Evolutionary conservation across 2,888 invertebrate genomes (phyloP).

Genomic region (Cosmia trapezina): DNA sequence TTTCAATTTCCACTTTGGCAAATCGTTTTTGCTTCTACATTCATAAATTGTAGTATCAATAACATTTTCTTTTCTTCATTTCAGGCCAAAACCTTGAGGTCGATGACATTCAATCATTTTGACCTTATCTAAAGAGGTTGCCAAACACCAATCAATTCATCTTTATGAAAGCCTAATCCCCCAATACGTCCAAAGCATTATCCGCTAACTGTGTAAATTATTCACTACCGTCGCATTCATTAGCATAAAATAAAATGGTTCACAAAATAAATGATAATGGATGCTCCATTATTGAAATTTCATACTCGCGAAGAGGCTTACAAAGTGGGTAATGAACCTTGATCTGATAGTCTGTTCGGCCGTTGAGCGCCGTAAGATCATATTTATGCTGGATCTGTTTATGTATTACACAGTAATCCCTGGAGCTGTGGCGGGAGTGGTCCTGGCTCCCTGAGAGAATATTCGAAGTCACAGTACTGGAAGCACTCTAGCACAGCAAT

Average conservation of each 20-base stretch:
- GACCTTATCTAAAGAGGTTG: conserved; percentile 34
- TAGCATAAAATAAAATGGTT: conserved; percentile 66
- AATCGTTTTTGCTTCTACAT: conserved; percentile 36
- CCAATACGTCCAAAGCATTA: conserved; percentile 55
- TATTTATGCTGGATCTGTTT: conserved; percentile 36
- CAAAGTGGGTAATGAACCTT: conserved; percentile 61
- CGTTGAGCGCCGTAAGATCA: conserved; percentile 26
- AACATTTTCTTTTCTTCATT: conserved; percentile 21
- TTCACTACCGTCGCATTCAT: conserved; percentile 56
- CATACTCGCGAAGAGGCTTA: conserved; percentile 53
- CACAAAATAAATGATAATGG: conserved; percentile 63
- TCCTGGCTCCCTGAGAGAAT: neutral
- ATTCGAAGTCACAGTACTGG: conserved; percentile 20
- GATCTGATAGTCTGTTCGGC: conserved; percentile 50
- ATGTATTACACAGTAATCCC: conserved; percentile 18
- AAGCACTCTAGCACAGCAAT: conserved; percentile 29
- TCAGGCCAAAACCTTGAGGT: neutral
- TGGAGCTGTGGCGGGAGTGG: conserved; percentile 5
- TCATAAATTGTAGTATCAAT: conserved; percentile 21
- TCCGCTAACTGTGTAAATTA: conserved; percentile 53
- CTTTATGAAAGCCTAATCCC: conserved; percentile 41
- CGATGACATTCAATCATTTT: conserved; percentile 19
- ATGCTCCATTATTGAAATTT: conserved; percentile 64
- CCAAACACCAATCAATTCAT: conserved; percentile 47
- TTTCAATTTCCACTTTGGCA: conserved; percentile 50